Conservation (phyloP, 2,888 invertebrate species). For the Phengaris arion region DNA sequence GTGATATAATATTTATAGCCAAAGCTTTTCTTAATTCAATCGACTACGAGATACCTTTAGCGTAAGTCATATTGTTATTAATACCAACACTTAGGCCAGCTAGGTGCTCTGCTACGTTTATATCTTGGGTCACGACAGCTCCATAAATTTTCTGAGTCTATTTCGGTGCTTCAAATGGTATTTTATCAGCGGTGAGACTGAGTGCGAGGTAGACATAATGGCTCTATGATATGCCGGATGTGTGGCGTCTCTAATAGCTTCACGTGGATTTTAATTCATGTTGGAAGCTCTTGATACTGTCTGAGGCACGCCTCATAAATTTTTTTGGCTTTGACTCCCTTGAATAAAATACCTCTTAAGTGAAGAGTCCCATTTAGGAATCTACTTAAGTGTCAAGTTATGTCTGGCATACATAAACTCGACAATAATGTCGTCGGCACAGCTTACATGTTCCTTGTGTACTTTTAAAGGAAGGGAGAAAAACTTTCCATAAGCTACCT, state of each 20-base stretch:
- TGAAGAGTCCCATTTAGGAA: constrained; percentile 10
- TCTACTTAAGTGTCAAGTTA: constrained; percentile 9
- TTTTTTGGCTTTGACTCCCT: background rate
- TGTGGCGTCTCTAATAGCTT: constrained; percentile 5
- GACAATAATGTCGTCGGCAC: background rate
- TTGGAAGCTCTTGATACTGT: background rate
- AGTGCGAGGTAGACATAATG: constrained; percentile 18
- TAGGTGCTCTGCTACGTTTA: constrained; percentile 9
- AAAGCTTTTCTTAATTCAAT: too few species aligned
- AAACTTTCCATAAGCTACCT: background rate
- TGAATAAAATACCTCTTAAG: background rate
- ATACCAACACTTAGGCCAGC: background rate
- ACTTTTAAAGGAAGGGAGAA: background rate
- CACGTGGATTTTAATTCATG: constrained; percentile 3
- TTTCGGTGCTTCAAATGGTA: constrained; percentile 17
- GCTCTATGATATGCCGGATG: constrained; percentile 23
- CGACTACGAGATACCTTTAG: too few species aligned
- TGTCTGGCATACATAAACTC: background rate
- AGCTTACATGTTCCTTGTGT: background rate
- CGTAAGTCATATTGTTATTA: background rate
- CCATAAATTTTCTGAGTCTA: constrained; percentile 21
- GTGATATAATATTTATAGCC: too few species aligned
- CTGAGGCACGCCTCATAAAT: background rate
- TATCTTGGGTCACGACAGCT: constrained; percentile 1
- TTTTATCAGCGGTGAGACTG: constrained; percentile 9